phyloP scores from a whole-genome alignment of 2,797 vertebrate genomes.

The Xerus rutilus region DNA sequence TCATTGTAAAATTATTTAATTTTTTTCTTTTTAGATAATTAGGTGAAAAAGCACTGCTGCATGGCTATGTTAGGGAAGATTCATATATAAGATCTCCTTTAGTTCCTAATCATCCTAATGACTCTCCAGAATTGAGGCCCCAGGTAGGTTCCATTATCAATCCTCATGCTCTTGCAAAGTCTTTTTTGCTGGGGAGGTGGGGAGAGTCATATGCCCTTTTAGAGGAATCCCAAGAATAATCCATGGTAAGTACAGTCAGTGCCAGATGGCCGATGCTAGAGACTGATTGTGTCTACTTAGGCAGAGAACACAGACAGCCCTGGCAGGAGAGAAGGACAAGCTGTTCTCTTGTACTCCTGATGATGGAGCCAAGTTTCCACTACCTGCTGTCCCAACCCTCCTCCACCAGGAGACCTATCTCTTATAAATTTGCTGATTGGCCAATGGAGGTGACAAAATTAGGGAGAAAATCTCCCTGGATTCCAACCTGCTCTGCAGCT shows the following conservation, averaged over 20 bases:
- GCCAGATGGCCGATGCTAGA: background rate
- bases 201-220: conserved; percentile 38
- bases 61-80: background rate
- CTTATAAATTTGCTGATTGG: background rate
- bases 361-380: background rate
- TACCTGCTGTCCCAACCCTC: background rate
- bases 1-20: background rate
- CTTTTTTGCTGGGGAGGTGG: background rate
- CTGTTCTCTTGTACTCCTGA: background rate
- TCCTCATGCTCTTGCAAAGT: background rate
- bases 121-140: background rate
- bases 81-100: background rate
- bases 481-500: background rate
- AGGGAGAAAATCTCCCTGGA: background rate
- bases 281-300: conserved; percentile 22
- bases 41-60: background rate
- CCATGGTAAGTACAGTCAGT: background rate
- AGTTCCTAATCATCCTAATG: background rate
- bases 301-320: conserved; percentile 42
- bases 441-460: background rate
- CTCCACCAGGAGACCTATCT: background rate
- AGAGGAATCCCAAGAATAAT: conserved; percentile 61
- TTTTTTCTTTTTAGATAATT: background rate
- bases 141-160: background rate
- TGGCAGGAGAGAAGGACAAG: conserved; percentile 48